Evolutionary conservation across 2,113 vertebrate species (phyloP).

Genomic region (Lagopus muta): DNA sequence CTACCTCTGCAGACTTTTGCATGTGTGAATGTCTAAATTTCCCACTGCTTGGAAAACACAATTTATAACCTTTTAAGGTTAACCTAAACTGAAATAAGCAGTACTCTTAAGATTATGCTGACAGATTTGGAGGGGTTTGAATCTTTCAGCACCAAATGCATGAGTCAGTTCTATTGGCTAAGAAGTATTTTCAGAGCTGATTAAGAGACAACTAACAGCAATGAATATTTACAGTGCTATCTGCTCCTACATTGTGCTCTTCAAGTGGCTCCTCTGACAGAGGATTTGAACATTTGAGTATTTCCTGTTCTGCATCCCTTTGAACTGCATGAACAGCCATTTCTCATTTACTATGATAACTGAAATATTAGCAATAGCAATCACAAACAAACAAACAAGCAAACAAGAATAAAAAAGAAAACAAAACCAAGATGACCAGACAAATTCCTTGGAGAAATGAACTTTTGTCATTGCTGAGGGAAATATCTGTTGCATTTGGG

Average conservation of each 20-base stretch:
- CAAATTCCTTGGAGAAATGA: background rate
- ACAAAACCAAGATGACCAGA: background rate
- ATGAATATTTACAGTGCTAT: background rate
- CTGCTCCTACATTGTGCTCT: background rate
- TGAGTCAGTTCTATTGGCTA: background rate
- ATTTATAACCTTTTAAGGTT: background rate
- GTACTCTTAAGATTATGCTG: background rate
- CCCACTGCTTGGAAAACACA: background rate
- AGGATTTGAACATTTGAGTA: background rate
- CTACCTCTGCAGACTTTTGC: background rate
- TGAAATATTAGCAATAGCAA: background rate
- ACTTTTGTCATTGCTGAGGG: background rate
- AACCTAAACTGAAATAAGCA: background rate
- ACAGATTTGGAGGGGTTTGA: background rate
- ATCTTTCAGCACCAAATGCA: background rate
- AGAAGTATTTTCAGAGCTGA: background rate
- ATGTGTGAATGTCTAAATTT: background rate
- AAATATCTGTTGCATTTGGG: background rate
- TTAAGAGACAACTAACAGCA: background rate
- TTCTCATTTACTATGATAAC: background rate
- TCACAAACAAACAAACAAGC: background rate
- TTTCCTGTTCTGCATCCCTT: background rate
- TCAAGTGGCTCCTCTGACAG: background rate
- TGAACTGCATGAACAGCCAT: background rate
- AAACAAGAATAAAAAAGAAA: background rate